Base-by-base conservation (phyloP, 2,797 vertebrate genomes). In the Thripadectes ignobilis region DNA sequence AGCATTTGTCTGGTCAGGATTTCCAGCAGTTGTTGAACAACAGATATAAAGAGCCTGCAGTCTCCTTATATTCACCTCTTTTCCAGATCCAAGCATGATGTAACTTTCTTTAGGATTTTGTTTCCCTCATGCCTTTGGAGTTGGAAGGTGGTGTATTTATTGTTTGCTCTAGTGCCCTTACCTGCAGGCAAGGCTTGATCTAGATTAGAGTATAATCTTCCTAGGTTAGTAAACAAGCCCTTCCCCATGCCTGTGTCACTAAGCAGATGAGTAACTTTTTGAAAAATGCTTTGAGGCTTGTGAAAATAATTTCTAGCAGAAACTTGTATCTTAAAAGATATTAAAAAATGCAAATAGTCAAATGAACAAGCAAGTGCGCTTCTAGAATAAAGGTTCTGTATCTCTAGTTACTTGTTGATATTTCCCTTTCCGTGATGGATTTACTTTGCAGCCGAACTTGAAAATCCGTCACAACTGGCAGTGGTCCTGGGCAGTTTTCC, bases 201-300 rank as follows among this genome's bases (percentile, higher is more conserved):
- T 59, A 43, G 84, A 91, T 63, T 84, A 79, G 90, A 86, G 75
- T 9, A 12, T 89, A 84, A 92, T 94, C 78, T 55, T 85, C 26
- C 34, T 69, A 45, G 58, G 71, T 95, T 88, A 88, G 81, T 92
- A 92, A 95, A 94, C 69, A 91, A 85, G 83, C 72, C 82, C 76
- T 92, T 74, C 82, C 85, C 89, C 38, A n/a, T 77, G 59, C 78
- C 30, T 83, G 17, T 94, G 90, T 89, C 72, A 57, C 58, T 86
- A 76, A 66, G 73, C 48, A 82, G 87, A 91, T 89, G 84, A 94
- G 30, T 68, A 92, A 58, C n/a, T 85, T 85, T 93, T 71, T 67
- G 54, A 92, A 78, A 79, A 88, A 85, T 77, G 58, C 55, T 93
- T 85, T 55, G 45, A 95, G 71, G 62, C 52, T 88, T 79, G 76